Base-by-base conservation (phyloP, 2,113 vertebrate species). In the Clarias gariepinus region DNA sequence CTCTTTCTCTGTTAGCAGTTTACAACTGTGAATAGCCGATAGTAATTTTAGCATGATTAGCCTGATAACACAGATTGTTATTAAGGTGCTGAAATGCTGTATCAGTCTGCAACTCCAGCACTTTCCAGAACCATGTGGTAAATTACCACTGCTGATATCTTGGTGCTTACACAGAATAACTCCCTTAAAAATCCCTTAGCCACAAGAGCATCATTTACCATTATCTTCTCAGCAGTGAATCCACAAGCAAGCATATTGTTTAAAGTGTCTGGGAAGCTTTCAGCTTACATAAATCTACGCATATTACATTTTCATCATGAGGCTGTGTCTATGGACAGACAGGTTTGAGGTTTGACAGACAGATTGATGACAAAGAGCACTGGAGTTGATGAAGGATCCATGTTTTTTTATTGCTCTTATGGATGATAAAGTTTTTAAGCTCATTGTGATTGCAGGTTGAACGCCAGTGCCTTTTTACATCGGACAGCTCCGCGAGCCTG, bases 161-260 rank as follows among this genome's bases (percentile, higher is more conserved):
- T 82, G 30, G 78, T 60, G 78, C 78, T 80, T 23, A 80, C 78
- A 60, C 74, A n/a, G 52, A 60, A 79, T 79, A 79, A 79, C 52
- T 57, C 74, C 47, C 47, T 47, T 55, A 16, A 30, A 79, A 79
- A 57, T 79, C 52, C 53, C 28, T 36, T 33, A 36, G 52, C 10
- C 78, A 36, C 60, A 64, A 21, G n/a, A 66, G 12, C 33, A 82
- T 82, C n/a, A 82, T 52, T 82, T 64, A 82, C 11, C 36, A 36
- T 81, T 47, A 81, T 81, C 58, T 64, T 64, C 60, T 18, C 36
- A 64, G 23, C 60, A 52, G 36, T n/a, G 58, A 81, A 61, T 81
- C 1, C 4, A n/a, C 57, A 63, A 25, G 30, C 79, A 63, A 47
- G 4, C 3, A 4, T n/a, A 12, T 41, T 2, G 5, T 81, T 13